phyloP scores from a whole-genome alignment of 1,140 invertebrate genomes.

The Hycleus phaleratus region DNA sequence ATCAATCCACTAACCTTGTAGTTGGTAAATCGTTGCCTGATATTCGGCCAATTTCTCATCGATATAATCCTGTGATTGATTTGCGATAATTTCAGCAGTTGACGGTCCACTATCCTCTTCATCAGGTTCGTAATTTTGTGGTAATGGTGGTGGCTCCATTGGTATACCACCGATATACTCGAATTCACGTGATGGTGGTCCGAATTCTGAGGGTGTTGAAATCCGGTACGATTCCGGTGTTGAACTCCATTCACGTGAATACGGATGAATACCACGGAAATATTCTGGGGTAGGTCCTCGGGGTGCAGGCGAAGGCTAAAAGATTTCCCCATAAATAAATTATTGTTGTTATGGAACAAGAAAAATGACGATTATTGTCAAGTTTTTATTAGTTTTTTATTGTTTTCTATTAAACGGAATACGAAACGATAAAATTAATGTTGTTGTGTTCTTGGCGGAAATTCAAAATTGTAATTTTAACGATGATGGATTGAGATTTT shows the following conservation, averaged over 20 bases:
- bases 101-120: constrained; percentile 67
- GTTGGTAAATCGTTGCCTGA: constrained; percentile 80
- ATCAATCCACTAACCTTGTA: constrained; percentile 61
- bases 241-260: constrained; percentile 33
- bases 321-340: constrained; percentile 4
- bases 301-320: constrained; percentile 37
- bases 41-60: constrained; percentile 90
- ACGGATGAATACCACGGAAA: constrained; percentile 31
- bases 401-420: background rate
- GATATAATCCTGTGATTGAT: constrained; percentile 88
- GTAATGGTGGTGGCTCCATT: constrained; percentile 56
- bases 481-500: constrained; percentile 2
- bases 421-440: constrained; percentile 16
- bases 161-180: constrained; percentile 58
- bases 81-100: constrained; percentile 85
- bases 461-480: constrained; percentile 2
- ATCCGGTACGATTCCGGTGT: constrained; percentile 42
- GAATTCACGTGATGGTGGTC: constrained; percentile 45
- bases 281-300: constrained; percentile 31
- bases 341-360: background rate
- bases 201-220: constrained; percentile 51
- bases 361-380: constrained; percentile 7
- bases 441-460: constrained; percentile 25
- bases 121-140: constrained; percentile 34
- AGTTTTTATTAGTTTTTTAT: background rate